Conservation (phyloP, 2,888 invertebrate species). For the Punctoribates punctum region DNA sequence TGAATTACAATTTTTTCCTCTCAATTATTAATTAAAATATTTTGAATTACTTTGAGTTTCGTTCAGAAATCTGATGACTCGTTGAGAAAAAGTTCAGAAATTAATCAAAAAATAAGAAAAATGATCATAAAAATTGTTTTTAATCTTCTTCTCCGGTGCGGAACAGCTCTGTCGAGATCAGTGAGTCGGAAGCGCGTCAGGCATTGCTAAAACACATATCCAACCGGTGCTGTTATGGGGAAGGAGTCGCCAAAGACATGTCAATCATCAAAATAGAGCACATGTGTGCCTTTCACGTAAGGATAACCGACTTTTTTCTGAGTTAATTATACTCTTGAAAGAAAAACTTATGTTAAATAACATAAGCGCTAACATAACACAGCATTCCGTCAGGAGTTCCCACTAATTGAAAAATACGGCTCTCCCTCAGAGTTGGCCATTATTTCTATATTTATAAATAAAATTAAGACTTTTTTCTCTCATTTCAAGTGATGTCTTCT, state of each 20-base stretch:
- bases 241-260: constrained; percentile 56
- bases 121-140: neutral
- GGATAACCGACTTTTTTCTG: constrained; percentile 43
- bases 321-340: neutral
- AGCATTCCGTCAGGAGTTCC: neutral
- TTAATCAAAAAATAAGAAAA: neutral
- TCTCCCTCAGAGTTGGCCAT: too few species aligned
- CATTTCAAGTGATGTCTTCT: too few species aligned
- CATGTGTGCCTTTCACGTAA: constrained; percentile 58
- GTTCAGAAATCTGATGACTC: too few species aligned
- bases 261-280: constrained; percentile 56
- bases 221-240: constrained; percentile 58
- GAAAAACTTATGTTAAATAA: constrained; percentile 1
- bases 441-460: too few species aligned
- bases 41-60: too few species aligned
- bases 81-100: too few species aligned
- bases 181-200: constrained; percentile 55
- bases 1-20: too few species aligned
- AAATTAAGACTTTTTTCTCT: too few species aligned
- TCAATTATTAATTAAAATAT: too few species aligned
- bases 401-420: too few species aligned
- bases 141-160: neutral
- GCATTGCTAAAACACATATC: constrained; percentile 56
- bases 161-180: constrained; percentile 48
- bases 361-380: neutral